Evolutionary conservation across 2,888 invertebrate genomes (phyloP), one percentile per base, ranked within the genome.

Genomic region (Ypsolopha scabrella): DNA sequence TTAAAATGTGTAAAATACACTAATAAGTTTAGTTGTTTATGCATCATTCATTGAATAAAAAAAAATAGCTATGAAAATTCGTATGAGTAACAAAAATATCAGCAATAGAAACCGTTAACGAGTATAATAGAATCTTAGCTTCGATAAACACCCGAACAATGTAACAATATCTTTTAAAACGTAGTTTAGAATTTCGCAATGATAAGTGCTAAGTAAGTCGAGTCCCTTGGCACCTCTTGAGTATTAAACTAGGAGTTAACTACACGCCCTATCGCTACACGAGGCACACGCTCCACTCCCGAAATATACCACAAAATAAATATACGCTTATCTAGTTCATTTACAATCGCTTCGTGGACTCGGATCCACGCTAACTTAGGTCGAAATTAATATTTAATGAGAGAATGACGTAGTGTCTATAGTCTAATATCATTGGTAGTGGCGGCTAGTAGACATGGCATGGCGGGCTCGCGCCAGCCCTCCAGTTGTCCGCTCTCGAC

Each of bases 191-290:
- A 47, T 47, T 47, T 36, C 7, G 37, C 7, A n/a, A 47, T 13
- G 24, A 4, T 47, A 35, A 7, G 37, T 36, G 35, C 47, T 36
- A 35, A 11, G 38, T 9, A 39, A 39, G 9, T 63, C 63, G 62
- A 60, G 64, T 61, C 65, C 70, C 69, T 73, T 71, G 73, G 71
- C 78, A 79, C 80, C 77, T 73, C 75, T 70, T 82, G 81, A 81
- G 82, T 82, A 81, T 82, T 82, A 79, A 69, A 68, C 76, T 70
- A 74, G 68, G 59, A 10, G 9, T 34, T 24, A 34, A 24, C 34
- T 24, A 24, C 24, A 24, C 24, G 24, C 24, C 24, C 24, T 24
- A 24, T 24, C 24, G 24, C 24, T 24, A 24, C 24, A 24, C 24
- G 24, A 24, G 24, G 24, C 24, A 24, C 24, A 24, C 24, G 24